Evolutionary conservation across 2,113 vertebrate genomes (phyloP), one percentile per base, ranked within the genome.

Genomic region (Sapajus apella): DNA sequence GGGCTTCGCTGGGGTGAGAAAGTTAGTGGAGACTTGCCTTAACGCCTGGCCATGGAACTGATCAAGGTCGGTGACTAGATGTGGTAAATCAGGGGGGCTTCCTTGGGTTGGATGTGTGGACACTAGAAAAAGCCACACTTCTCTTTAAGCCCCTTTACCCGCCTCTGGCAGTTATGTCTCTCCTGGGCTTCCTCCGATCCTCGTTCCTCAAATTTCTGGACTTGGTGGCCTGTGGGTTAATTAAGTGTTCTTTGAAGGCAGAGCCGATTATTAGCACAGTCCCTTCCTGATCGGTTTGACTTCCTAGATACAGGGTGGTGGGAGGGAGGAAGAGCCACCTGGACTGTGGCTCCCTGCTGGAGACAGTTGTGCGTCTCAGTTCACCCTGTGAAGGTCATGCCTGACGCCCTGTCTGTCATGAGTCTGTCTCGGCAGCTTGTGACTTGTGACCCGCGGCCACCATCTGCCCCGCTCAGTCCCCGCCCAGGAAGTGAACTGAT

Each of bases 361-460:
- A 43, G 64, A 30, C 0, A 1, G 58, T 8, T 2, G 0, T 27
- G 17, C 3, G 0, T 25, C 72, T 30, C 17, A 43, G 17, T 37
- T 18, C 0, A 2, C 76, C 82, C 83, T 45, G 45, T 75, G 82
- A 61, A 25, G 8, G 7, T 27, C 35, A 14, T 25, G 0, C 21
- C 64, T 52, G 82, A 52, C n/a, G 27, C 55, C 40, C 20, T 23
- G 14, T 43, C 81, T 21, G 5, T 43, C 56, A 43, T 13, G 27
- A 30, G 4, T 8, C 20, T 2, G 35, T 70, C 73, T 66, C 70
- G 23, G 32, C 40, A 32, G 14, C 13, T 17, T 5, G 73, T 50
- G 81, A 32, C 80, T 32, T 14, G 30, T 12, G 43, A 12, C 70
- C 50, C 20, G 3, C 14, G 20, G 82, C 35, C 6, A 2, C 37